phyloP scores from a whole-genome alignment of 2,797 vertebrate species.

The Manis crassicaudata region DNA sequence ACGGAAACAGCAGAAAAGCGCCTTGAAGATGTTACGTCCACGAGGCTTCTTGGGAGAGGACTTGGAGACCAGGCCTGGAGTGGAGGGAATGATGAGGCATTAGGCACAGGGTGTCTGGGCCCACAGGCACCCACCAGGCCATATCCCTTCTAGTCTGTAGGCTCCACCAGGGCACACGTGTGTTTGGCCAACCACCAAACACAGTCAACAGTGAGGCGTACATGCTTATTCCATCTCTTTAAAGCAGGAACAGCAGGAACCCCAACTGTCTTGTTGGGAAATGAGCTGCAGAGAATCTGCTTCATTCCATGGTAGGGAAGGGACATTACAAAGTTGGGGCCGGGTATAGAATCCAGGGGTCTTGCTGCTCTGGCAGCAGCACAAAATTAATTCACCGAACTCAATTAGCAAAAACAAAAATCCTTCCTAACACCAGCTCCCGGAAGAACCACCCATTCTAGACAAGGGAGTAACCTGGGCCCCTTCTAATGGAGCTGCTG shows the following conservation, averaged over 20 bases:
- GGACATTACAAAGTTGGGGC: not conserved
- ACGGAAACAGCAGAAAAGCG: slow-evolving; percentile 93
- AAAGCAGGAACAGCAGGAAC: not conserved
- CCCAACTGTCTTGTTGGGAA: not conserved
- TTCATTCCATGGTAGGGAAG: not conserved
- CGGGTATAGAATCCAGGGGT: not conserved
- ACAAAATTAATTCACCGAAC: not conserved
- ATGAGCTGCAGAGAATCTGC: not conserved
- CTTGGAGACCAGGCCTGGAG: slow-evolving; percentile 91
- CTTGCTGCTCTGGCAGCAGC: not conserved
- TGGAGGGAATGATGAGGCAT: not conserved
- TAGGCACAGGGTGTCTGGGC: not conserved
- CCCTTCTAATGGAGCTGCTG: not conserved
- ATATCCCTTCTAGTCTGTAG: not conserved
- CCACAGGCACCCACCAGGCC: fast-evolving
- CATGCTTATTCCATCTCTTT: not conserved
- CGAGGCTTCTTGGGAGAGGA: slow-evolving; percentile 92
- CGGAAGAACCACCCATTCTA: not conserved
- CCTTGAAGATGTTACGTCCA: slow-evolving; percentile 93
- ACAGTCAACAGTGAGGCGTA: not conserved
- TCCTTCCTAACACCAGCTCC: not conserved
- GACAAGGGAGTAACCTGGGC: not conserved
- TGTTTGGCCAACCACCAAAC: not conserved
- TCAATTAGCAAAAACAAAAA: not conserved
- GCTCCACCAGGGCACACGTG: not conserved